Conservation (phyloP, 2,113 vertebrate species). For the Corythoichthys intestinalis region DNA sequence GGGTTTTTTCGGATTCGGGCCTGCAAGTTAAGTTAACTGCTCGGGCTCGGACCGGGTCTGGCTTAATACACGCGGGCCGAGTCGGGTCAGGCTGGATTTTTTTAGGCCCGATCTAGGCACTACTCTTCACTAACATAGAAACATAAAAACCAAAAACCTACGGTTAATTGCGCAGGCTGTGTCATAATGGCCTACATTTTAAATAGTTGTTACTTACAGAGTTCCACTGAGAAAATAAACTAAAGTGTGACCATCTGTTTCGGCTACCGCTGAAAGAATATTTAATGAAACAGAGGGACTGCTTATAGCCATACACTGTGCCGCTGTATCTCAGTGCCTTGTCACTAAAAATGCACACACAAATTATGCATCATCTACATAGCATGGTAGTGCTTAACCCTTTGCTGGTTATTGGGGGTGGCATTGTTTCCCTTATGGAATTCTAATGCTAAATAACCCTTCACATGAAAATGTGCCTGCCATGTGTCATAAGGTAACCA, state of each 20-base stretch:
- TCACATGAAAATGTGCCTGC: background rate
- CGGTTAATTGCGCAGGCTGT: background rate
- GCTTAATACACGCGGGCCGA: no score
- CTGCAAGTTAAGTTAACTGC: no score
- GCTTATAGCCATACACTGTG: conserved; percentile 11
- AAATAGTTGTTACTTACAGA: conserved; percentile 17
- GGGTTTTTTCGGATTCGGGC: no score
- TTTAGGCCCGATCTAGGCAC: no score
- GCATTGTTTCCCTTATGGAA: background rate
- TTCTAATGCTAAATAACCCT: background rate
- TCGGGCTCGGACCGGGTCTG: no score
- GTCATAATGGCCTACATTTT: background rate
- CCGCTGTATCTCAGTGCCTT: conserved; percentile 9
- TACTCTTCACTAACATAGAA: background rate
- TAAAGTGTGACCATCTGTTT: conserved; percentile 48
- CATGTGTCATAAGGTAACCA: background rate
- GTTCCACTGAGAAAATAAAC: conserved; percentile 24
- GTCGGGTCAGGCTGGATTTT: no score
- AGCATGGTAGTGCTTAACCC: conserved; percentile 14
- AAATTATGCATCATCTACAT: conserved; percentile 7
- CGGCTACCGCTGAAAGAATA: conserved; percentile 21
- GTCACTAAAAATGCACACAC: conserved; percentile 13
- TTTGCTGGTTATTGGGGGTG: conserved; percentile 9
- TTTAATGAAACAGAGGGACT: conserved; percentile 35
- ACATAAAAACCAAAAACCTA: conserved; percentile 1